Evolutionary conservation across 2,888 invertebrate species (phyloP).

Genomic region (Drosophila quasianomalipes): DNA sequence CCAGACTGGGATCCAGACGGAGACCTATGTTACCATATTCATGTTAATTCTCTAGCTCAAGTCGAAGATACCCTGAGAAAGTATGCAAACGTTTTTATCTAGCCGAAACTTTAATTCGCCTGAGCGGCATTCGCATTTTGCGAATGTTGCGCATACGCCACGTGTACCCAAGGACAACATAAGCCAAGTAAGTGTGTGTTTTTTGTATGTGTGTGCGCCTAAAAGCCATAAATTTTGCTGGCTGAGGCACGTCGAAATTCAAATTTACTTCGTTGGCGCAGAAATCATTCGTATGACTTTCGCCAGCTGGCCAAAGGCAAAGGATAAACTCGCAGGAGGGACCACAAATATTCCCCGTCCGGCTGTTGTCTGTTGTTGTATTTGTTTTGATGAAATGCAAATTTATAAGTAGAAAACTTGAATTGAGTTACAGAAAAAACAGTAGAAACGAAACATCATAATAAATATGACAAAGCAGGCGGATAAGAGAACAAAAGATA

Average conservation of each 20-base stretch:
- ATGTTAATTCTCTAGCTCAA: conserved; percentile 28
- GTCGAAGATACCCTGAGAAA: conserved; percentile 20
- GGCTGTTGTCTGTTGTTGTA: conserved; percentile 34
- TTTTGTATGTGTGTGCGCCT: conserved; percentile 21
- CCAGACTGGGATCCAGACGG: neutral
- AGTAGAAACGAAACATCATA: conserved; percentile 30
- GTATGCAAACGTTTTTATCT: conserved; percentile 29
- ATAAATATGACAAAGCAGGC: conserved; percentile 44
- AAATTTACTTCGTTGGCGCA: conserved; percentile 61
- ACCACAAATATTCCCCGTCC: conserved; percentile 29
- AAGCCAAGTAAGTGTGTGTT: conserved; percentile 11
- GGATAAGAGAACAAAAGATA: conserved; percentile 47
- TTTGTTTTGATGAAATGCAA: conserved; percentile 67
- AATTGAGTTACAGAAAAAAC: conserved; percentile 45
- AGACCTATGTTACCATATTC: neutral
- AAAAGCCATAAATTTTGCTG: conserved; percentile 64
- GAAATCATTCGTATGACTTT: conserved; percentile 35
- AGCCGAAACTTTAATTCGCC: conserved; percentile 36
- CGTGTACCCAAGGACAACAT: conserved; percentile 57
- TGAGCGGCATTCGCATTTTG: conserved; percentile 19
- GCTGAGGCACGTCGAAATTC: conserved; percentile 64
- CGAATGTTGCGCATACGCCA: conserved; percentile 53
- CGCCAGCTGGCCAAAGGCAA: conserved; percentile 32
- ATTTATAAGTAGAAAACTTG: conserved; percentile 64
- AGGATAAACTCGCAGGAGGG: conserved; percentile 29